Evolutionary conservation across 2,113 vertebrate species (phyloP).

Genomic region (Epinephelus cyanopodus): DNA sequence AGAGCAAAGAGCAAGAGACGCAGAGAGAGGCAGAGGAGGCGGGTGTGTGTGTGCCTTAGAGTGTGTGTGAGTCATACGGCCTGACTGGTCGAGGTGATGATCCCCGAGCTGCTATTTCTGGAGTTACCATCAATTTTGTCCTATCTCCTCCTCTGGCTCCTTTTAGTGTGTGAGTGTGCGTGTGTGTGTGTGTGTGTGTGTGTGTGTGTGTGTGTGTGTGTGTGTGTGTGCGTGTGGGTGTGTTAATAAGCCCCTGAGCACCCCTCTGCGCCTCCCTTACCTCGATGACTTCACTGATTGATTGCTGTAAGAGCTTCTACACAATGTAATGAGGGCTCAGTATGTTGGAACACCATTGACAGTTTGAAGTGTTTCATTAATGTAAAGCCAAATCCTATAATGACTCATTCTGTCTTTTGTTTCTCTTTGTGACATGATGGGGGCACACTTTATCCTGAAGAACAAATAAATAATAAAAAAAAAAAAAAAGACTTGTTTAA

Average conservation of each 20-base stretch:
- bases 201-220: neutral
- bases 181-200: constrained; percentile 1
- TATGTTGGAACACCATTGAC: constrained; percentile 8
- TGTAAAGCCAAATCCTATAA: constrained; percentile 5
- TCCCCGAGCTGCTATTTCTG: constrained; percentile 75
- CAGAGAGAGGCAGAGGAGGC: constrained; percentile 9
- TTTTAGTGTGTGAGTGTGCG: constrained; percentile 15
- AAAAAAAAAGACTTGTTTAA: neutral
- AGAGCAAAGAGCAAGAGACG: constrained; percentile 36
- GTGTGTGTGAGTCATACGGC: constrained; percentile 62
- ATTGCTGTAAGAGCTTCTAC: constrained; percentile 29
- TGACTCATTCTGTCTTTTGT: neutral
- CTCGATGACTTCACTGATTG: constrained; percentile 48
- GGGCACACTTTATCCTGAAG: neutral
- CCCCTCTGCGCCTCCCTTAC: constrained; percentile 2
- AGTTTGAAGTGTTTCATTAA: neutral
- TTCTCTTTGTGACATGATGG: neutral
- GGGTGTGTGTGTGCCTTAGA: neutral
- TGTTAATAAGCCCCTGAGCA: constrained; percentile 48
- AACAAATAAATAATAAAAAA: neutral
- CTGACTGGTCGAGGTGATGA: constrained; percentile 68
- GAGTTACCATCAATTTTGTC: constrained; percentile 68
- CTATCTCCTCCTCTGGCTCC: constrained; percentile 44
- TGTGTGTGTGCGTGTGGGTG: neutral
- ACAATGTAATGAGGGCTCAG: constrained; percentile 19